A percentile compares a stretch with the other conserved stretches of the same genome.
phyloP scores from a whole-genome alignment of 1,140 invertebrate genomes.

The Drosophila funebris region DNA sequence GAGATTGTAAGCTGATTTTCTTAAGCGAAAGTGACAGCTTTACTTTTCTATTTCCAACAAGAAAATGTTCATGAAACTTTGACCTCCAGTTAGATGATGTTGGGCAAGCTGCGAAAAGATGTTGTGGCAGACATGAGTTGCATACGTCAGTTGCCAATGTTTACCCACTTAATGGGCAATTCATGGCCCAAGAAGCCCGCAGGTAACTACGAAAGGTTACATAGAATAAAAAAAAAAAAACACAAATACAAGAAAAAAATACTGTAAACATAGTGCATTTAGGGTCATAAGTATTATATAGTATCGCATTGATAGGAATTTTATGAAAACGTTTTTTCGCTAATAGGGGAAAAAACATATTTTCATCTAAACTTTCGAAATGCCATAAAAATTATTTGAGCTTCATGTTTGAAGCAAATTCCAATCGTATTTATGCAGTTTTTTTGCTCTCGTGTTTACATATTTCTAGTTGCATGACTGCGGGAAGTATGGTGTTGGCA shows the following conservation, averaged over 20 bases:
- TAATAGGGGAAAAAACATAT: neutral
- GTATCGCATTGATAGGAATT: constrained; percentile 7
- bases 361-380: constrained; percentile 40
- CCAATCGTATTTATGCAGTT: constrained; percentile 29
- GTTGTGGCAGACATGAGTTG: neutral
- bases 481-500: neutral
- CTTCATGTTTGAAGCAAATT: constrained; percentile 32
- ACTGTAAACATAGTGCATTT: neutral
- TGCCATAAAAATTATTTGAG: constrained; percentile 58
- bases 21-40: too few relatives aligned
- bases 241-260: neutral
- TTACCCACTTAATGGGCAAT: constrained; percentile 12
- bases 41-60: too few relatives aligned
- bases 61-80: neutral
- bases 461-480: constrained; percentile 25
- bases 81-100: neutral
- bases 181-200: neutral
- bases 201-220: neutral
- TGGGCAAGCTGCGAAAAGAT: neutral
- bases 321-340: neutral
- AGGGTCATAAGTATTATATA: neutral
- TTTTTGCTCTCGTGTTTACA: constrained; percentile 34
- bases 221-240: neutral
- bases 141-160: constrained; percentile 6
- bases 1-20: too few relatives aligned